Evolutionary conservation across 2,797 vertebrate genomes (phyloP), one percentile per base, ranked within the genome.

Genomic region (Psittacula derbiana): DNA sequence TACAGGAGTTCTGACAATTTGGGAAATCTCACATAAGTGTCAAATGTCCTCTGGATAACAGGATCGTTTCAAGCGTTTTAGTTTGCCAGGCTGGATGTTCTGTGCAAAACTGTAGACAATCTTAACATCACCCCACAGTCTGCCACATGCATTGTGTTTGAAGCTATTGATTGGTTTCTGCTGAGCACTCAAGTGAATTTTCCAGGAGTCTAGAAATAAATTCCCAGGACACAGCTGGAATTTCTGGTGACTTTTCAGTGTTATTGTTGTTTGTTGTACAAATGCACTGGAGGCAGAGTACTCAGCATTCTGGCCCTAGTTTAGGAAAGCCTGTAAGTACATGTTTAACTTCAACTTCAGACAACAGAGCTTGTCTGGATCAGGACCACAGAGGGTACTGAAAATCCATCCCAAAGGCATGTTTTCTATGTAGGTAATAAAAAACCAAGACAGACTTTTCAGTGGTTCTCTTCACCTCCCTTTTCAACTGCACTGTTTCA

Each of bases 251-350:
- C 4, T 20, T 73, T 70, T 80, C 17, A 15, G 4, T 44, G 25
- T 18, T 73, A 9, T 31, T 70, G 86, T 75, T 62, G 38, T 53
- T 75, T 49, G 25, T 49, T 50, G 16, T 52, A 47, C 23, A 64
- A 86, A 60, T 49, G 40, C 12, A 10, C 6, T 0, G 0, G 41
- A 52, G 15, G 23, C 2, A 7, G 61, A 64, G 31, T 14, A 11
- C 31, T 81, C 80, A 72, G 4, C 31, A 24, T 55, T 50, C 41
- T 57, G 57, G 12, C 28, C 5, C 11, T 24, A 14, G n/a, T 14
- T 24, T 17, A 83, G 19, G 24, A 75, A 50, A 62, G 4, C 28
- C 5, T 2, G 0, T 16, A 60, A 71, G 31, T 16, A 14, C 1
- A 3, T 44, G 9, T 44, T 86, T 53, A 70, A 40, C 16, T 49